Evolutionary conservation across 2,113 vertebrate genomes (phyloP).

Genomic region (Felis chaus): DNA sequence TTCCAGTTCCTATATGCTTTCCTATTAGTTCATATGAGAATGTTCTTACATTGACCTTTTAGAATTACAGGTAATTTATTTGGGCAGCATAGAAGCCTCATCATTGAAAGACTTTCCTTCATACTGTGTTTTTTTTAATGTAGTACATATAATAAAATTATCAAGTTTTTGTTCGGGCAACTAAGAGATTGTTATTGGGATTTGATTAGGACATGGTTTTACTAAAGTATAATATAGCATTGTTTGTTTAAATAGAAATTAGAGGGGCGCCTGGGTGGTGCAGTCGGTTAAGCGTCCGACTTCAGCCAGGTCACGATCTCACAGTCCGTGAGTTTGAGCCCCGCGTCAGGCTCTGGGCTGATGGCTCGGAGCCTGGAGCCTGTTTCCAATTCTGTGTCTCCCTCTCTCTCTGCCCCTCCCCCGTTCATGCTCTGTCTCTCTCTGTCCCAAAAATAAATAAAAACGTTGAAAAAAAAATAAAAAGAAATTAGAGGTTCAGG

Average conservation of each 20-base stretch:
- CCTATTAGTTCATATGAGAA: neutral
- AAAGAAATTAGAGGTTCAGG: neutral
- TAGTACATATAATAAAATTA: neutral
- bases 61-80: neutral
- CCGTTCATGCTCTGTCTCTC: no score
- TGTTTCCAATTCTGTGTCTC: no score
- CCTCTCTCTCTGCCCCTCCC: no score
- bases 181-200: neutral
- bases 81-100: neutral
- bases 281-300: no score
- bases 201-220: neutral
- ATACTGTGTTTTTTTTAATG: neutral
- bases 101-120: neutral
- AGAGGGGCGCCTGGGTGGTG: no score
- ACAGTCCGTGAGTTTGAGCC: no score
- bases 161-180: neutral
- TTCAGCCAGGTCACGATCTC: no score
- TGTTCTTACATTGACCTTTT: neutral
- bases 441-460: no score
- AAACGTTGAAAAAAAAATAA: neutral
- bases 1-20: neutral
- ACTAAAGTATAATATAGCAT: neutral
- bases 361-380: no score
- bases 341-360: no score
- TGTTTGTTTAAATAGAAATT: neutral